Base-by-base conservation (phyloP, 2,113 vertebrate species). In the Seriola rivoliana region DNA sequence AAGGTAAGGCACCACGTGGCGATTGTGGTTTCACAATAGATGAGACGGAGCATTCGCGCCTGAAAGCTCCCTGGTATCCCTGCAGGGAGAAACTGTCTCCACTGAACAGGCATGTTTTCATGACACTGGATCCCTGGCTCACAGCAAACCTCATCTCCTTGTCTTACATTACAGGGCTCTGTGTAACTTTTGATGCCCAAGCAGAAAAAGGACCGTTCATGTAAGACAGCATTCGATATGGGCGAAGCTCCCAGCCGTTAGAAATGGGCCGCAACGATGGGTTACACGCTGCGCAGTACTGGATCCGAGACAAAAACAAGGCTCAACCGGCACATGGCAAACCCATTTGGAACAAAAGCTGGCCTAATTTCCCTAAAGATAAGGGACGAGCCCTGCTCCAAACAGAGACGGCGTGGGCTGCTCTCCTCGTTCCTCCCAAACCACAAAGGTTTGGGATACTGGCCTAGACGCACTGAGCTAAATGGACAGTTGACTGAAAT, bases 401-500 rank as follows among this genome's bases (percentile, higher is more conserved):
- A 38, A 71, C 32, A 54, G 58, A 68, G 50, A 62, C 5, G 3
- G 34, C 23, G 40, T 46, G 40, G 46, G 46, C 79, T 57, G 57
- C 65, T 73, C 64, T 66, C 64, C 78, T 65, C 58, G 57, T 57
- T 80, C 81, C 60, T 63, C 58, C 1, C 12, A 63, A 50, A 50
- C 42, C 58, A 85, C 78, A 83, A 87, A 87, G 76, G 75, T 84
- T 62, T 57, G 17, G 75, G 72, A 81, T 29, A 75, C 42, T 36
- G 3, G 36, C 63, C 29, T 19, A 66, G 62, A 71, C 82, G 64
- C 52, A 63, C 38, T 6, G 38, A 67, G 38, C 70, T 71, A 91
- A 92, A 89, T 81, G 74, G 81, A 85, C 71, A 77, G 21, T 87
- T 84, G 86, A 91, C 80, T 76, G 82, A 92, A 93, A 75, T 72